Base-by-base conservation (phyloP, 2,113 vertebrate genomes). In the Marcusenius ussheri region DNA sequence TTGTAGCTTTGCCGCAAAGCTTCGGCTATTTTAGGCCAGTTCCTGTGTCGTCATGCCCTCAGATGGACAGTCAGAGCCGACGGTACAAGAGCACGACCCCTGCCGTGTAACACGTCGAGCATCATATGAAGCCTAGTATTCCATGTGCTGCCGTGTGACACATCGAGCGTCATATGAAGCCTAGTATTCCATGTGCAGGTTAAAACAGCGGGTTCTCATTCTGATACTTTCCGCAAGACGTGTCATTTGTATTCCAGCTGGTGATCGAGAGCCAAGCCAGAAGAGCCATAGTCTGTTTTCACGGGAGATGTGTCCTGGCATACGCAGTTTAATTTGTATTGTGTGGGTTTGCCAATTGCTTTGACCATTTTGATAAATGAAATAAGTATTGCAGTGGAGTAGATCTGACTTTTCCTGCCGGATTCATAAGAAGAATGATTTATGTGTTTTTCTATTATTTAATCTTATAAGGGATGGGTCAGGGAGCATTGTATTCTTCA, bases 331-430 rank as follows among this genome's bases (percentile, higher is more conserved):
- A 94, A 96, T 97, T 95, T 95, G 95, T 95, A 92, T 49, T 86
- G 91, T 90, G 90, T 91, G 31, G 85, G 90, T 90, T 88, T 46
- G 92, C 88, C 90, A 94, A 95, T 93, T 88, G 92, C 93, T 94
- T 91, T 95, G 96, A 96, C 95, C 92, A 92, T 94, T 96, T 93
- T 96, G 96, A 97, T 96, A 94, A 96, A 96, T 97, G 95, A 96
- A 95, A 95, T 93, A 93, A 89, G 94, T 93, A 96, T 97, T 96
- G 95, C 92, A 91, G 92, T 92, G 92, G 94, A 97, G 96, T 94
- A 93, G 94, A 96, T 95, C 92, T 95, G 94, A 95, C 94, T 95
- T 92, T 95, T 94, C 92, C 93, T 91, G n/a, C 50, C 74, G 90
- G 93, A 94, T 94, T 94, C 93, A 94, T 93, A 93, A 89, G 92